Evolutionary conservation across 2,113 vertebrate genomes (phyloP).

Genomic region (Herpailurus yagouaroundi): DNA sequence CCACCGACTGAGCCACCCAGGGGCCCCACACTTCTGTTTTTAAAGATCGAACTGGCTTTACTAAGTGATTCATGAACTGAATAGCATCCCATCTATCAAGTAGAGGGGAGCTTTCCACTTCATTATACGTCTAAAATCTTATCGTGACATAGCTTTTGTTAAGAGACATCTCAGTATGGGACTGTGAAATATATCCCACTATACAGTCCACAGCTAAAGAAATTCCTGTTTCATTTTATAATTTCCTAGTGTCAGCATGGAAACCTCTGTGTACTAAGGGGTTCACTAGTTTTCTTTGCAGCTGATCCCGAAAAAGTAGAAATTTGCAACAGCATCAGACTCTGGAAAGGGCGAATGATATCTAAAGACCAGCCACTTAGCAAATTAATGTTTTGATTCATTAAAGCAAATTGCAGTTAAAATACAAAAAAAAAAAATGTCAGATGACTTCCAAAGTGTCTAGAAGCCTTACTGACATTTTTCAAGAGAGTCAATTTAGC

Average conservation of each 20-base stretch:
- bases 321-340: not conserved
- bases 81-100: not conserved
- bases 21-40: not conserved
- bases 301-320: not conserved
- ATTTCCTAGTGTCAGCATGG: not conserved
- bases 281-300: not conserved
- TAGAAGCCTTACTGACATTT: not conserved
- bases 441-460: not conserved
- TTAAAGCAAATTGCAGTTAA: constrained; percentile 52
- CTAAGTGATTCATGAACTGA: not conserved
- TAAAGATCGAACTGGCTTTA: not conserved
- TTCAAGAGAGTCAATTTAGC: constrained; percentile 21
- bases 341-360: not conserved
- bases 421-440: constrained; percentile 4
- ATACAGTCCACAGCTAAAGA: not conserved
- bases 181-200: not conserved
- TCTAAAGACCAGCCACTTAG: not conserved
- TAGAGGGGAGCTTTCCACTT: not conserved
- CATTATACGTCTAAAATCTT: not conserved
- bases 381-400: constrained; percentile 54
- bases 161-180: not conserved
- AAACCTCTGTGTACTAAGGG: not conserved
- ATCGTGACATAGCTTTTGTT: not conserved
- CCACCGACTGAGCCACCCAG: too few relatives aligned
- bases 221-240: not conserved